A percentile compares a stretch with the other conserved stretches of the same genome.
Conservation (phyloP, 2,888 invertebrate genomes). For the Agapostemon virescens region DNA sequence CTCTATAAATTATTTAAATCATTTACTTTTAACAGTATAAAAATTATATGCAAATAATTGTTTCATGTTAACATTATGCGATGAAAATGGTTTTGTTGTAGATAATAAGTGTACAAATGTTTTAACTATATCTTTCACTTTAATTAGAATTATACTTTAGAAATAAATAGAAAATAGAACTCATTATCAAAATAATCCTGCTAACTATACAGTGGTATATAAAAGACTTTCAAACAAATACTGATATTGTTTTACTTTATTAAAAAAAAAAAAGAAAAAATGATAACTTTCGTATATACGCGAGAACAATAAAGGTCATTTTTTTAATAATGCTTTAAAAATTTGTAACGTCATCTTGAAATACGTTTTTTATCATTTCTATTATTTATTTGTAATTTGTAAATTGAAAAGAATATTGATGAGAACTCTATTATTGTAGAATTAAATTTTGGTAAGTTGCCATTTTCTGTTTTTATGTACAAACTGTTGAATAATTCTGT, state of each 20-base stretch:
- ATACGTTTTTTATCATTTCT: neutral
- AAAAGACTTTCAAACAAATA: neutral
- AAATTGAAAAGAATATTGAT: no score
- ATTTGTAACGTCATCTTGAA: neutral
- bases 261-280: no score
- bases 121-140: constrained; percentile 7
- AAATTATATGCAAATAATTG: neutral
- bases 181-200: neutral
- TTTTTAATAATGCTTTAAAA: neutral
- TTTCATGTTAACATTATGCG: constrained; percentile 8
- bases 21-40: neutral
- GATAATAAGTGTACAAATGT: constrained; percentile 14
- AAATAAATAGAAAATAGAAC: neutral
- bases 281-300: neutral
- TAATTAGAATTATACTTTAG: neutral
- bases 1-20: neutral
- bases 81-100: neutral
- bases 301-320: neutral
- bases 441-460: no score
- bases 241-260: neutral
- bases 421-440: no score
- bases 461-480: no score
- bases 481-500: no score
- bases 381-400: no score
- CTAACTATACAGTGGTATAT: constrained; percentile 1